Conservation (phyloP, 2,888 invertebrate species). For the Periphyllus acericola region DNA sequence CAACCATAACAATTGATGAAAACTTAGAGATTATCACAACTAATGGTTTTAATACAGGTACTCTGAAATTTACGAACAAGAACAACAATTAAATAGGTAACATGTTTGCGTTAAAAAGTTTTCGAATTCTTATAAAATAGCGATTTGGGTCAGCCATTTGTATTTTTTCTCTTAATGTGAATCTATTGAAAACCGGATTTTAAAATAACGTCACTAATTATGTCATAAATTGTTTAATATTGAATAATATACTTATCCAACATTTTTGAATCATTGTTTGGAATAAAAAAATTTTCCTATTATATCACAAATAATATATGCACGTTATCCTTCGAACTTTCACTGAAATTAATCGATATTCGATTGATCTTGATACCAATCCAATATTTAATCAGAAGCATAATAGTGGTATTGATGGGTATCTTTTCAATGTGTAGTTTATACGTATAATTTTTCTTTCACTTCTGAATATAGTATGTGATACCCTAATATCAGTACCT, state of each 20-base stretch:
- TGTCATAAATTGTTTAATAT: not conserved
- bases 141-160: not conserved
- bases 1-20: not conserved
- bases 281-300: not conserved
- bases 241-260: not conserved
- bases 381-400: not conserved
- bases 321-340: not conserved
- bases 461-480: not conserved
- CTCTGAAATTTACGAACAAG: not conserved
- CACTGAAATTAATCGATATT: not conserved
- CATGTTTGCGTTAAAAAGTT: not conserved
- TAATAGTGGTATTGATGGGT: not conserved
- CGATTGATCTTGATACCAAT: not conserved
- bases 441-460: too few relatives aligned
- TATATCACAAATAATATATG: not conserved
- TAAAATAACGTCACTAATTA: slow-evolving; percentile 3
- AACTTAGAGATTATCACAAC: slow-evolving; percentile 3
- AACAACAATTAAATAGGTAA: slow-evolving; percentile 7
- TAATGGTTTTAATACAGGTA: not conserved
- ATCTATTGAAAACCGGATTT: not conserved
- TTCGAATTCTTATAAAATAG: not conserved
- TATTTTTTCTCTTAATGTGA: not conserved
- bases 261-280: not conserved
- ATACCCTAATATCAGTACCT: not conserved
- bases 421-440: not conserved